Percentiles rank a stretch among this genome's conserved stretches.
phyloP scores from a whole-genome alignment of 2,888 invertebrate species.

The Platycheirus rosarum region DNA sequence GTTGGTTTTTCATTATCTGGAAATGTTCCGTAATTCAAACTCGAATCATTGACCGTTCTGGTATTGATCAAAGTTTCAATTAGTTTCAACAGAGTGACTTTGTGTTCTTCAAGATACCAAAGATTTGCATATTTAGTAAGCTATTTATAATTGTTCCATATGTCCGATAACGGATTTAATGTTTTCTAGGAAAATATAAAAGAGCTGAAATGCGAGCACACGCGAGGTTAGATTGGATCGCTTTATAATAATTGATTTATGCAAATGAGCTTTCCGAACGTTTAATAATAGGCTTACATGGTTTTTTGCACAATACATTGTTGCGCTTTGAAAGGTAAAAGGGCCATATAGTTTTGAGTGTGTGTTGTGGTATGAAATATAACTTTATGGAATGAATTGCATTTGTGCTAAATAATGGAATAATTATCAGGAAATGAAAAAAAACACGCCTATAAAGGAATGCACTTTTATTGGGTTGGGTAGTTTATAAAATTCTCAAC shows the following conservation, averaged over 20 bases:
- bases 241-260: slow-evolving; percentile 48
- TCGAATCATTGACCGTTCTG: slow-evolving; percentile 73
- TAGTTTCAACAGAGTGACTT: slow-evolving; percentile 69
- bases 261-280: slow-evolving; percentile 28
- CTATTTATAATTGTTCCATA: slow-evolving; percentile 65
- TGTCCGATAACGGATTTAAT: slow-evolving; percentile 48
- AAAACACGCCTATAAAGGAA: no score
- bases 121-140: slow-evolving; percentile 67
- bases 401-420: no score
- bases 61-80: slow-evolving; percentile 72
- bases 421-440: no score
- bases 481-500: no score
- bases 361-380: no score
- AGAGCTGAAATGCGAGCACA: slow-evolving; percentile 31
- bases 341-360: no score
- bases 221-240: slow-evolving; percentile 52
- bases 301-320: no score
- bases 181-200: slow-evolving; percentile 6
- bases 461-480: no score
- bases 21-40: slow-evolving; percentile 27
- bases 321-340: no score
- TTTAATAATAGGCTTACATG: slow-evolving; percentile 34
- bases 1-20: not conserved
- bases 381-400: no score
- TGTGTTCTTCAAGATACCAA: slow-evolving; percentile 27